phyloP scores from a whole-genome alignment of 1,140 invertebrate species.

The Hestina assimilis region DNA sequence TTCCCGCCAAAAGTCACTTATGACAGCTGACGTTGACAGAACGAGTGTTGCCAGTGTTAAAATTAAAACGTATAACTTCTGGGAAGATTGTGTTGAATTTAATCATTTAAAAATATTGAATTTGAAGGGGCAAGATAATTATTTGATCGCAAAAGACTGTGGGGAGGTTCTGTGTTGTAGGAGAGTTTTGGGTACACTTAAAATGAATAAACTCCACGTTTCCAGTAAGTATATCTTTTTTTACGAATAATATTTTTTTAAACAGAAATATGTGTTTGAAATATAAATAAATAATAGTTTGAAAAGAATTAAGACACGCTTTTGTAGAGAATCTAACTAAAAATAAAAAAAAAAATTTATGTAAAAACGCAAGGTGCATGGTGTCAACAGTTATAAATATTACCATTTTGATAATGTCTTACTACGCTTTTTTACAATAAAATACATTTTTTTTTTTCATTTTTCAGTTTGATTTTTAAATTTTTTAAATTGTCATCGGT shows the following conservation, averaged over 20 bases:
- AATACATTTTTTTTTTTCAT: not conserved
- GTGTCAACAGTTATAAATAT: too few relatives aligned
- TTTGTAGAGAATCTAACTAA: too few relatives aligned
- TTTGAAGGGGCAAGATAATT: constrained; percentile 40
- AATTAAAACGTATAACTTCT: constrained; percentile 31
- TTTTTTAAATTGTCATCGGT: too few relatives aligned
- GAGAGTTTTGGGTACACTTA: constrained; percentile 35
- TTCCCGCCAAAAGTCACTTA: constrained; percentile 37
- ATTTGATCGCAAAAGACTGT: constrained; percentile 53
- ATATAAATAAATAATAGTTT: too few relatives aligned
- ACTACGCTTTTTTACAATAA: not conserved
- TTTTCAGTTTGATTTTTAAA: too few relatives aligned
- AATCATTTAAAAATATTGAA: constrained; percentile 54
- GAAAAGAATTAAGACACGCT: too few relatives aligned
- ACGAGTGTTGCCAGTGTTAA: constrained; percentile 51
- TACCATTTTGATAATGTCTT: too few relatives aligned
- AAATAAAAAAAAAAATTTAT: too few relatives aligned
- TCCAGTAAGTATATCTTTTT: constrained; percentile 43
- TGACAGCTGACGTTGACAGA: constrained; percentile 39
- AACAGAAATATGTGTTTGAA: too few relatives aligned
- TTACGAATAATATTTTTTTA: too few relatives aligned
- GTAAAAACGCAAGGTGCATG: too few relatives aligned
- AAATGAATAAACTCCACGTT: constrained; percentile 45
- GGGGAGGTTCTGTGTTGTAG: constrained; percentile 59
- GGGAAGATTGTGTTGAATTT: constrained; percentile 47